Base-by-base conservation (phyloP, 1,140 invertebrate genomes). In the Trichoplusia ni region DNA sequence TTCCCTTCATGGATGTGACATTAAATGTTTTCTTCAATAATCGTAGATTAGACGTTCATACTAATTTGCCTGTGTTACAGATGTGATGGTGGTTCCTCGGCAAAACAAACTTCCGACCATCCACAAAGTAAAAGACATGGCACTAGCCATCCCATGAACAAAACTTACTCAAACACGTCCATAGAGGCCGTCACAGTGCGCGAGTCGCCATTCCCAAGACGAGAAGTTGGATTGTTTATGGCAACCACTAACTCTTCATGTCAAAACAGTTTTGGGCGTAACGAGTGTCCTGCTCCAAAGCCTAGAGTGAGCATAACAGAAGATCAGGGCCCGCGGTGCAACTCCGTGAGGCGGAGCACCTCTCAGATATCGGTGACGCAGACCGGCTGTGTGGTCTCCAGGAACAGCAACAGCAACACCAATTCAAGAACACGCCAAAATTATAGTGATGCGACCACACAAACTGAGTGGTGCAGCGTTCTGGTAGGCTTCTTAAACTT, bases 401-500 rank as follows among this genome's bases (percentile, higher is more conserved):
- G 16, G 5, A 27, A 8, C 6, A 29, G 8, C 23, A 16, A 13
- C 14, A n/a, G n/a, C n/a, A n/a, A n/a, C n/a, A n/a, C n/a, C n/a
- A n/a, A n/a, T n/a, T n/a, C n/a, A n/a, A n/a, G n/a, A 14, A 13
- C 16, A 2, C 23, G 4, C 6, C 13, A 16, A 4, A 3, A 31
- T 13, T 2, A 16, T n/a, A 18, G 7, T n/a, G 11, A 49, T 9
- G 8, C 25, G 8, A 1, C 27, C 0, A 31, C 46, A 2, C 46
- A 49, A 25, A 49, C 46, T 13, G 23, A 27, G 5, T 49, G 46
- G 46, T 14, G 64, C 33, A 64, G 77, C 59, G 8, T 72, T 11
- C 18, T 82, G 60, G 82, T 84, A 73, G 71, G 71, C n/a, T n/a
- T n/a, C n/a, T n/a, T n/a, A n/a, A n/a, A n/a, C n/a, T n/a, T n/a